Base-by-base conservation (phyloP, 1,140 invertebrate genomes). In the Heterodera carotae region DNA sequence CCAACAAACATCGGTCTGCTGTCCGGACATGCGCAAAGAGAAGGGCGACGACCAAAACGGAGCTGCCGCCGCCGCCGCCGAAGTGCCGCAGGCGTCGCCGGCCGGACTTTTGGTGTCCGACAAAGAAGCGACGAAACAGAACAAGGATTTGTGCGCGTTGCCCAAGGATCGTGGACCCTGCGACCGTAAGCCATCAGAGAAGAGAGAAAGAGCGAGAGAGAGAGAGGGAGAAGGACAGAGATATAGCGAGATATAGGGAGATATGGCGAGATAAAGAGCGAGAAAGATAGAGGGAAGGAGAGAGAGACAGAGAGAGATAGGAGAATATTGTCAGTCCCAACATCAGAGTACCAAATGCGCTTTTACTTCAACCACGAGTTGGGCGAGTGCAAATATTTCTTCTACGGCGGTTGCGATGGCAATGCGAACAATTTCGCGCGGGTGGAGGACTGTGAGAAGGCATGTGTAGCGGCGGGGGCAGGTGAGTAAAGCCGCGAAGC, bases 371-470 rank as follows among this genome's bases (percentile, higher is more conserved):
- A 88, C 69, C 67, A 62, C 18, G 84, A 86, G 25, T 36, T 80
- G 18, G 77, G 92, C 60, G 84, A 89, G 12, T 94, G 93, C 85
- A 90, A 91, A 43, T 90, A 91, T 36, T 95, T 95, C 87, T 89
- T 91, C 18, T 95, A 93, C 76, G 82, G 82, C 60, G 82, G 82
- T 12, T 95, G 94, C 86, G 91, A 91, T 70, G 94, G 94, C 68
- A 95, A 94, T 85, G 91, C 25, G 15, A 95, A 95, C 84, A 90
- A 92, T 84, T 95, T 93, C 88, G 87, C 91, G 7, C 92, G 92
- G 0, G 91, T 92, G 82, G 93, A 95, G 86, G 92, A 93, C 69
- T 95, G 94, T 71, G 91, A 94, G 85, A 89, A 93, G 78, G 90
- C 92, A 29, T 95, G 94, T 82, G 93, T 93, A 75, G 80, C 71